Conservation (phyloP, 2,113 vertebrate genomes). For the Kryptolebias marmoratus region DNA sequence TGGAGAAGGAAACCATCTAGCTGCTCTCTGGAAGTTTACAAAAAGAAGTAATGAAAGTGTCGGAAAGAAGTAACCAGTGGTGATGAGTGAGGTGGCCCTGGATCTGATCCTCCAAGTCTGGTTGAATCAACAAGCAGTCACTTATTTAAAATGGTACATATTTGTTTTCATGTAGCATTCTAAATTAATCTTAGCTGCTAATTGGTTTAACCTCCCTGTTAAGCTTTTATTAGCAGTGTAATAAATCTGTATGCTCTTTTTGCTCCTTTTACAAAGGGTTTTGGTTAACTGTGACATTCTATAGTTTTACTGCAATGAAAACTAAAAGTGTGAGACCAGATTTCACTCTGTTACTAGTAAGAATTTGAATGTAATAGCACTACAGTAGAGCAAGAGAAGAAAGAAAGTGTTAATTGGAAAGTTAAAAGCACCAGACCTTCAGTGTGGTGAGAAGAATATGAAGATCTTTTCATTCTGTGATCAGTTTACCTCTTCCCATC, state of each 20-base stretch:
- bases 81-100: slow-evolving; percentile 75
- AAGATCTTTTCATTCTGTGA: slow-evolving; percentile 25
- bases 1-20: slow-evolving; percentile 68
- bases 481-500: slow-evolving; percentile 18
- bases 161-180: slow-evolving; percentile 15
- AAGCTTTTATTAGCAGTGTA: neutral
- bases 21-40: slow-evolving; percentile 47
- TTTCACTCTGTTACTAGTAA: neutral
- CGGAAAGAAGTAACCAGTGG: slow-evolving; percentile 56
- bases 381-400: slow-evolving; percentile 1
- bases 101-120: slow-evolving; percentile 55
- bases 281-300: neutral
- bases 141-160: slow-evolving; percentile 43
- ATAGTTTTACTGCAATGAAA: neutral
- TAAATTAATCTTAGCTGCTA: slow-evolving; percentile 17
- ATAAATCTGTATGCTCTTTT: neutral
- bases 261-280: neutral
- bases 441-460: slow-evolving; percentile 15
- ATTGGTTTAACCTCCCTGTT: slow-evolving; percentile 8
- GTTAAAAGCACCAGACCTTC: slow-evolving; percentile 1
- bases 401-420: slow-evolving; percentile 11
- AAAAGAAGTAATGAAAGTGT: slow-evolving; percentile 75
- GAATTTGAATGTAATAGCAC: neutral
- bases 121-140: slow-evolving; percentile 60
- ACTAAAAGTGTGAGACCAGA: neutral